Conservation (phyloP, 2,797 vertebrate species). For the Amniataba percoides region DNA sequence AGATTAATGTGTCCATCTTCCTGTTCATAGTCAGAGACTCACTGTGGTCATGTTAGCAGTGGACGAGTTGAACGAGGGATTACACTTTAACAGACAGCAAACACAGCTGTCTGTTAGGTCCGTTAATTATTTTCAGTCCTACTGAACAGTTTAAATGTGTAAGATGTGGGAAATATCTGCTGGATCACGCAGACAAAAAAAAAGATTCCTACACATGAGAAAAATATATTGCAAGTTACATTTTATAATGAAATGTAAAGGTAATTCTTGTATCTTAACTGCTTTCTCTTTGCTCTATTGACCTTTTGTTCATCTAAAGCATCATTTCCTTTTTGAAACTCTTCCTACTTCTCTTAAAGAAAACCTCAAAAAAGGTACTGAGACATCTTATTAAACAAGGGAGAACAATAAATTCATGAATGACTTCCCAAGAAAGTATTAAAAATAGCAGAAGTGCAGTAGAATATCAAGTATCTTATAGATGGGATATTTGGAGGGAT, state of each 20-base stretch:
- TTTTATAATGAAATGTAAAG: background rate
- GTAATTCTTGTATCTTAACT: background rate
- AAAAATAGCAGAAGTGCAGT: no score
- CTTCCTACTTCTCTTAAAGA: background rate
- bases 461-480: no score
- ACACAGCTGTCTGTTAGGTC: background rate
- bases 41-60: background rate
- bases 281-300: background rate
- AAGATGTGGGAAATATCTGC: background rate
- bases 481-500: background rate
- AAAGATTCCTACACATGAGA: background rate
- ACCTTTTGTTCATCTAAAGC: constrained; percentile 1
- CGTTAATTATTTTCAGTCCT: background rate
- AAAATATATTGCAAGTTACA: background rate
- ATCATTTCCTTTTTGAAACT: constrained; percentile 24
- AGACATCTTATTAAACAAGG: background rate
- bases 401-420: background rate
- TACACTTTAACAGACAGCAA: background rate
- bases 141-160: background rate
- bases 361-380: background rate
- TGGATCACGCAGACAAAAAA: background rate
- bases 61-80: background rate
- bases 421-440: no score
- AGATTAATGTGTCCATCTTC: background rate
- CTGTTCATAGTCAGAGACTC: background rate